Evolutionary conservation across 2,888 invertebrate genomes (phyloP).

Genomic region (Eupithecia centaureata): DNA sequence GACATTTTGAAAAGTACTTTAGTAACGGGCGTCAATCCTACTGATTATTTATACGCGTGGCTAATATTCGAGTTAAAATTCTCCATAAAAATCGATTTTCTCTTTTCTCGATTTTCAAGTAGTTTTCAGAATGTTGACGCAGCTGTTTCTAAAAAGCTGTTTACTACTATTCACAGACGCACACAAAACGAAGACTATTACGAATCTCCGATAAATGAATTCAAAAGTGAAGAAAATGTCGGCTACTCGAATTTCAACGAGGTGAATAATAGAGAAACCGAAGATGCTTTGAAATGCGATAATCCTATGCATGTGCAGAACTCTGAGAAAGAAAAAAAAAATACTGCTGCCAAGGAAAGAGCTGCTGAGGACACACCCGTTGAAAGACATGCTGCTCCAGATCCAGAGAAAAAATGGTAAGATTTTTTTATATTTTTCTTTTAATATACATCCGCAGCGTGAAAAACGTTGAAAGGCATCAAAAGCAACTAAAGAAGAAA

Average conservation of each 20-base stretch:
- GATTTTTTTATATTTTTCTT: not conserved
- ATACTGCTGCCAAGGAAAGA: not conserved
- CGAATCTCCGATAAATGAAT: constrained; percentile 31
- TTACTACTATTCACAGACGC: constrained; percentile 28
- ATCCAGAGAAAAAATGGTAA: constrained; percentile 57
- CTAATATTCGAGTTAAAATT: too few relatives aligned
- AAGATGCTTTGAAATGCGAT: not conserved
- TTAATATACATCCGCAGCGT: not conserved
- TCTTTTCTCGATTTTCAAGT: too few relatives aligned
- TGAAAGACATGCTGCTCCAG: not conserved
- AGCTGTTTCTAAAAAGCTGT: constrained; percentile 6
- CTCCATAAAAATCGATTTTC: too few relatives aligned
- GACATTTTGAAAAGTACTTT: not conserved
- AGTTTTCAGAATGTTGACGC: not conserved
- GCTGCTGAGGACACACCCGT: not conserved
- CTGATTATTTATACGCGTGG: too few relatives aligned
- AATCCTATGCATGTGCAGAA: not conserved
- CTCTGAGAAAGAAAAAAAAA: not conserved
- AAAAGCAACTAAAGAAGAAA: not conserved
- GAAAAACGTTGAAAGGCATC: not conserved
- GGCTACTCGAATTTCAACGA: constrained; percentile 32
- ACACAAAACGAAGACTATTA: constrained; percentile 43
- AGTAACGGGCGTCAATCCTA: too few relatives aligned
- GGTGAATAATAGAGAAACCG: constrained; percentile 27
- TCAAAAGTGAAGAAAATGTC: constrained; percentile 36